Evolutionary conservation across 2,888 invertebrate genomes (phyloP), one percentile per base, ranked within the genome.

Genomic region (Psylliodes chrysocephalus): DNA sequence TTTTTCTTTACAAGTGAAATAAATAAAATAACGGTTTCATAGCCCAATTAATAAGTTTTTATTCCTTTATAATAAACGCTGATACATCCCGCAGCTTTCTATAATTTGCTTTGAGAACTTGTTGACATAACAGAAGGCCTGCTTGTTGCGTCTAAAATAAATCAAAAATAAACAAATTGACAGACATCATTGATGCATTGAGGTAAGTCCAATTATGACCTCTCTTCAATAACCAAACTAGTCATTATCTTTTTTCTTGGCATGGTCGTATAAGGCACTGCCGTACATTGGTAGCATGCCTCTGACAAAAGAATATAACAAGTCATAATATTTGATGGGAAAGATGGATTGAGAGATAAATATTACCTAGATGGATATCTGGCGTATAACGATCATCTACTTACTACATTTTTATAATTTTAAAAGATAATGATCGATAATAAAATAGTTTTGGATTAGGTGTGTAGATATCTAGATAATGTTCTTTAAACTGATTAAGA

Each of bases 251-350:
- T 42, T 18, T 42, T 42, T 42, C 10, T 42, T 17, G 35, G 38
- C 22, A 38, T 17, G n/a, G 22, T 22, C 53, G 15, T 53, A 38
- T 38, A 53, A 53, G 53, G 22, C 38, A 19, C n/a, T 15, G 25
- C 28, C n/a, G 18, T 25, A 15, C 22, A 38, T 54, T 54, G 25
- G 3, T 25, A 54, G 19, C 53, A 53, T 19, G 7, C 22, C 59
- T 38, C 22, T 59, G 22, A 49, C 49, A 59, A 59, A 59, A 59
- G 49, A 52, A 52, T 12, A 42, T 30, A 30, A 40, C 51, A 7
- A 42, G 60, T 60, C 60, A 60, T 52, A 52, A 42, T 25, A 59
- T 7, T 17, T 49, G 49, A 59, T 47, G 38, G 28, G 15, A 35
- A 18, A 54, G 22, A 14, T 19, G 18, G 38, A 18, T 15, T 14